phyloP scores from a whole-genome alignment of 2,888 invertebrate genomes.

The Suillia variegata region DNA sequence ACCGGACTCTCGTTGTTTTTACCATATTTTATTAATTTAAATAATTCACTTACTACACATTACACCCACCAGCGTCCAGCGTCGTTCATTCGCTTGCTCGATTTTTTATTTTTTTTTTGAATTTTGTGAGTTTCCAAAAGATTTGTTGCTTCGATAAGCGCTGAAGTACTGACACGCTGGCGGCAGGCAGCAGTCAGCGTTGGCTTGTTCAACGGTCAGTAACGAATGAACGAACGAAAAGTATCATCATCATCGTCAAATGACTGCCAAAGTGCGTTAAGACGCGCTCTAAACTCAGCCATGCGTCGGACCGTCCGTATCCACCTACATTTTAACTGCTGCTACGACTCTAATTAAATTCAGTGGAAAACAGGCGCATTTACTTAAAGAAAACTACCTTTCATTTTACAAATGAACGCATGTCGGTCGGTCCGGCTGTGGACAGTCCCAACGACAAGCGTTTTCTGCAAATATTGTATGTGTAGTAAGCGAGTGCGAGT shows the following conservation, averaged over 20 bases:
- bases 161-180: too few species aligned
- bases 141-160: too few species aligned
- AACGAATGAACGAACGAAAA: neutral
- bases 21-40: constrained; percentile 57
- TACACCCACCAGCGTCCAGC: neutral
- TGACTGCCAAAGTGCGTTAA: constrained; percentile 25
- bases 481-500: neutral
- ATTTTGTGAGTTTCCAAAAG: too few species aligned
- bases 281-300: constrained; percentile 42
- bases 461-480: constrained; percentile 34
- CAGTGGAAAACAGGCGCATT: constrained; percentile 49
- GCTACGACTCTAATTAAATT: constrained; percentile 44
- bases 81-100: neutral
- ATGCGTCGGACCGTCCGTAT: constrained; percentile 51
- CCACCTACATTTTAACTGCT: constrained; percentile 47
- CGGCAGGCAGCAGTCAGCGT: too few species aligned
- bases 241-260: neutral
- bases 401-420: neutral
- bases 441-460: constrained; percentile 21
- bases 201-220: too few species aligned
- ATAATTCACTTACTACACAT: constrained; percentile 40
- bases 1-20: constrained; percentile 48
- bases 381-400: constrained; percentile 26
- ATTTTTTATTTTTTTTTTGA: too few species aligned
- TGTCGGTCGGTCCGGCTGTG: neutral